phyloP scores from a whole-genome alignment of 2,888 invertebrate species.

The Catocala fraxini region DNA sequence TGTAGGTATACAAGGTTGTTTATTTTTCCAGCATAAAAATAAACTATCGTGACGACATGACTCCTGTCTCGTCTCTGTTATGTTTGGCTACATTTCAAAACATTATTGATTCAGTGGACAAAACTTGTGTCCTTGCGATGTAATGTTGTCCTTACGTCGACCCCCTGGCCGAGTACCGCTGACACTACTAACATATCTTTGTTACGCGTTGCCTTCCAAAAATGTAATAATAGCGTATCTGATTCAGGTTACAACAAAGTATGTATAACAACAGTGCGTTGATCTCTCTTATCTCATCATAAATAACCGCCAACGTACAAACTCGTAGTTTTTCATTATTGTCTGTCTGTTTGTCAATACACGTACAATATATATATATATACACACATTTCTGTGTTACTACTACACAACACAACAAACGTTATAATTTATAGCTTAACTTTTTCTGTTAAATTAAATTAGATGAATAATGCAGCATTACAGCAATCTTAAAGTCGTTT shows the following conservation, averaged over 20 bases:
- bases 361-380: too few relatives aligned
- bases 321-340: slow-evolving; percentile 1
- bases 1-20: neutral
- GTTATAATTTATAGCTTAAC: too few relatives aligned
- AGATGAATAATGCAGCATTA: neutral
- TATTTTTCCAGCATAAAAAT: slow-evolving; percentile 31
- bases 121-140: slow-evolving; percentile 21
- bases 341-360: too few relatives aligned
- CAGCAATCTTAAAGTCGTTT: slow-evolving; percentile 2
- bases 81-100: slow-evolving; percentile 69
- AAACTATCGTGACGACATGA: slow-evolving; percentile 35
- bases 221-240: slow-evolving; percentile 25
- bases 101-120: slow-evolving; percentile 48
- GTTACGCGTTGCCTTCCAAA: slow-evolving; percentile 22
- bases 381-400: too few relatives aligned
- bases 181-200: slow-evolving; percentile 22
- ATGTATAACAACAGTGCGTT: slow-evolving; percentile 39
- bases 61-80: slow-evolving; percentile 40
- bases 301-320: neutral
- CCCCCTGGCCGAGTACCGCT: slow-evolving; percentile 23
- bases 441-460: neutral
- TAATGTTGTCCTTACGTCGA: slow-evolving; percentile 34
- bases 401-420: too few relatives aligned
- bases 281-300: slow-evolving; percentile 37
- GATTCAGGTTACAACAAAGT: slow-evolving; percentile 40